These are phyloP conservation scores for Patella pellucida DNA, from an alignment of 2,888 invertebrate species.

Conservation along the genomic window DNA sequence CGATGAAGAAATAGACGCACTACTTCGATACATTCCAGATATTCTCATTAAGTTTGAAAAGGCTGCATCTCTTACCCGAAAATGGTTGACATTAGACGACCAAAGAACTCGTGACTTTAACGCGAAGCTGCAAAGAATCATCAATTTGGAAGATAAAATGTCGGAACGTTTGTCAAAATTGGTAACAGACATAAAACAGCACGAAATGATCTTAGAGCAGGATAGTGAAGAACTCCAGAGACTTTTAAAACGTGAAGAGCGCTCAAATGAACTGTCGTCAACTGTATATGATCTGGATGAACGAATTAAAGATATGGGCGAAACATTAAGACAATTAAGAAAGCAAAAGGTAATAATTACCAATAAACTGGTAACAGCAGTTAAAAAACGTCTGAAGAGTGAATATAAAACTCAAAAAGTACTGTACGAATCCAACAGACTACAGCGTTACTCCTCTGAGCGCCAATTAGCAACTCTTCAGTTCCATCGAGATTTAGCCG, in stretches of 20 bases:
- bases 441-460: conserved; percentile 52
- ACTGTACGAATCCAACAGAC: conserved; percentile 51
- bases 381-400: conserved; percentile 35
- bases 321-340: conserved; percentile 38
- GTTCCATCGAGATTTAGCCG: conserved; percentile 47
- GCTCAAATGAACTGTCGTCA: conserved; percentile 47
- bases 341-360: conserved; percentile 46
- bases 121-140: conserved; percentile 50
- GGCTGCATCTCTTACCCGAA: conserved; percentile 50
- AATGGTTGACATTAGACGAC: conserved; percentile 58
- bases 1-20: conserved; percentile 44
- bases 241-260: conserved; percentile 51
- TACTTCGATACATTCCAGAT: conserved; percentile 55
- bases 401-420: conserved; percentile 45
- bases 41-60: conserved; percentile 58
- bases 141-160: conserved; percentile 45
- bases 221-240: conserved; percentile 48
- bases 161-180: conserved; percentile 44
- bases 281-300: conserved; percentile 46
- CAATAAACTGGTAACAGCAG: conserved; percentile 39
- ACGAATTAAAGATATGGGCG: conserved; percentile 34
- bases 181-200: conserved; percentile 44
- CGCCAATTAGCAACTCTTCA: conserved; percentile 48
- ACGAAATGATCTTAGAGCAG: conserved; percentile 50
- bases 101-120: conserved; percentile 54